Evolutionary conservation across 2,888 invertebrate genomes (phyloP).

Genomic region (Protophormia terraenovae): DNA sequence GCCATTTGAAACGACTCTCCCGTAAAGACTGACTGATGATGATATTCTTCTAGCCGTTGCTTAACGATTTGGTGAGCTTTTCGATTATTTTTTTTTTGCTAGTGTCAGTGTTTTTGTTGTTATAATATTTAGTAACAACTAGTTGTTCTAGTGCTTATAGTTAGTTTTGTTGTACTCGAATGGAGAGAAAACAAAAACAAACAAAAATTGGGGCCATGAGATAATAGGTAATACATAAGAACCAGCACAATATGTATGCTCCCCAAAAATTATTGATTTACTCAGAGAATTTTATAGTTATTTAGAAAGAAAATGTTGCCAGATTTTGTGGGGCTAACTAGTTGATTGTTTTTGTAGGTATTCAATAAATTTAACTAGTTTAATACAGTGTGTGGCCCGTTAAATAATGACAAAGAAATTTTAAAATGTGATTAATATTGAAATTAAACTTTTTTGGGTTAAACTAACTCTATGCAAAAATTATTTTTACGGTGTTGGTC

Average conservation of each 20-base stretch:
- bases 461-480: no score
- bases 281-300: background rate
- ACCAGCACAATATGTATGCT: background rate
- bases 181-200: background rate
- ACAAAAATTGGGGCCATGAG: background rate
- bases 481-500: no score
- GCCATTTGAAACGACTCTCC: slow-evolving; percentile 63
- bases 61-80: slow-evolving; percentile 1
- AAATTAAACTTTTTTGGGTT: no score
- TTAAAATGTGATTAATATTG: no score
- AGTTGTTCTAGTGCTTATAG: slow-evolving; percentile 9
- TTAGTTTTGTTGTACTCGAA: background rate
- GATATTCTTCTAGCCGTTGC: slow-evolving; percentile 35
- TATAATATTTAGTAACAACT: slow-evolving; percentile 32
- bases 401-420: background rate
- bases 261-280: background rate
- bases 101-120: slow-evolving; percentile 12
- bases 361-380: background rate
- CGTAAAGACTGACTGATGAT: slow-evolving; percentile 58
- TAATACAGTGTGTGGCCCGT: background rate
- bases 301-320: background rate
- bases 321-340: background rate
- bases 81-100: slow-evolving; percentile 7
- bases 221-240: background rate
- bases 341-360: background rate